Conservation (phyloP, 2,888 invertebrate genomes). For the Alentia gelatinosa region DNA sequence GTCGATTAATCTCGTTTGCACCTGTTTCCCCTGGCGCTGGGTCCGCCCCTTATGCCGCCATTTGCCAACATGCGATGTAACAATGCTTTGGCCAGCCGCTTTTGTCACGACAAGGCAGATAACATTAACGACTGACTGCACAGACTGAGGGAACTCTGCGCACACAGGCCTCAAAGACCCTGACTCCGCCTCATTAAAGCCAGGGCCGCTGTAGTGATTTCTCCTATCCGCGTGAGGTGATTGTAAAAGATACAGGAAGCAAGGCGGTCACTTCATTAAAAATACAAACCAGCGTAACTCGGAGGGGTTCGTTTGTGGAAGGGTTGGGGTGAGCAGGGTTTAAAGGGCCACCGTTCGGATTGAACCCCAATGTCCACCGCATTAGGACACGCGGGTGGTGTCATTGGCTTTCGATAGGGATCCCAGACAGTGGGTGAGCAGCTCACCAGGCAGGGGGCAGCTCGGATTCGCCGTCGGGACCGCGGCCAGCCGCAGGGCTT, state of each 20-base stretch:
- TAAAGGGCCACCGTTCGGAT: too few relatives aligned
- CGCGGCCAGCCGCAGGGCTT: not conserved
- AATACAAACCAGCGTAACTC: too few relatives aligned
- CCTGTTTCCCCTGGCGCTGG: not conserved
- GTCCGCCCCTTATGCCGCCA: not conserved
- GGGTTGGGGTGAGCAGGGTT: too few relatives aligned
- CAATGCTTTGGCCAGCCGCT: not conserved
- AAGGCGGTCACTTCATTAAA: not conserved
- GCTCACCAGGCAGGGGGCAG: not conserved
- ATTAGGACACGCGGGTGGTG: not conserved
- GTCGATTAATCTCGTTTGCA: not conserved
- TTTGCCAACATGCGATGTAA: constrained; percentile 31
- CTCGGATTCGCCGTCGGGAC: not conserved
- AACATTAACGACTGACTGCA: not conserved
- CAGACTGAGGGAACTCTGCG: not conserved
- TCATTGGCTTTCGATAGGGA: not conserved
- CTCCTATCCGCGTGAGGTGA: not conserved
- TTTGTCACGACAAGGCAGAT: constrained; percentile 1
- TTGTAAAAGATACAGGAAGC: not conserved
- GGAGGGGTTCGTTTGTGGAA: too few relatives aligned
- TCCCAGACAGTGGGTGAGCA: not conserved
- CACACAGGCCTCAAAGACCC: not conserved
- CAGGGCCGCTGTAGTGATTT: not conserved
- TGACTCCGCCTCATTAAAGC: not conserved
- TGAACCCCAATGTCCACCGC: not conserved